These are phyloP conservation scores for Cetoscarus ocellatus DNA, from an alignment of 2,797 vertebrate species.

Conservation along the genomic window DNA sequence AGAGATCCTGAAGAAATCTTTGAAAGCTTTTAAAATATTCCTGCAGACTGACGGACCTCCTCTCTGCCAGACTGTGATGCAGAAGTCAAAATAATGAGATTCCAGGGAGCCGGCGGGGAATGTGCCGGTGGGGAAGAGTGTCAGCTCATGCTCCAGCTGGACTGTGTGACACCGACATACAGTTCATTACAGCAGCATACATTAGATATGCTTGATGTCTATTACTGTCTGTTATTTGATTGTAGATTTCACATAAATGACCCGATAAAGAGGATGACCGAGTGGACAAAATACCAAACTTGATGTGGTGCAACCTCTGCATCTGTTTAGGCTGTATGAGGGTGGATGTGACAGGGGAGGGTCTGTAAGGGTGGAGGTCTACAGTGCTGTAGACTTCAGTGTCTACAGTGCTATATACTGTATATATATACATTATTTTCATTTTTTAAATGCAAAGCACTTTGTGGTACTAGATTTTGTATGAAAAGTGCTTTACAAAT, in stretches of 20 bases:
- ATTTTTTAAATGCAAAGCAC: too few species aligned
- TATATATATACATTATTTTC: too few species aligned
- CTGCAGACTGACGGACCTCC: conserved; percentile 6
- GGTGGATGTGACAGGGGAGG: neutral
- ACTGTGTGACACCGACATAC: neutral
- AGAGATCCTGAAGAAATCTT: neutral
- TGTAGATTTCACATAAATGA: neutral
- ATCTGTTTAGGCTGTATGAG: neutral
- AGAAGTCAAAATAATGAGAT: conserved; percentile 30
- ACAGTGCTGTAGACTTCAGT: too few species aligned
- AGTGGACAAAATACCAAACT: neutral
- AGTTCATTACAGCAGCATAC: neutral
- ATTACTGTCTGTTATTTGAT: neutral
- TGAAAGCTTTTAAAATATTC: neutral
- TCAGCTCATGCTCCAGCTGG: neutral
- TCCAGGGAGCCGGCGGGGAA: neutral
- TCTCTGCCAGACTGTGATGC: conserved; percentile 4
- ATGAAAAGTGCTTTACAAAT: too few species aligned
- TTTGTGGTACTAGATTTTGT: too few species aligned
- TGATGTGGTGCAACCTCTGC: neutral
- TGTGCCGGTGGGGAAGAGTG: conserved; percentile 10
- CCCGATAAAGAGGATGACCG: neutral
- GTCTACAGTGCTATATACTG: too few species aligned
- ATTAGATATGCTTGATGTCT: neutral
- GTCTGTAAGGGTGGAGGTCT: neutral